phyloP scores from a whole-genome alignment of 1,140 invertebrate species.

The Zaprionus taronus region DNA sequence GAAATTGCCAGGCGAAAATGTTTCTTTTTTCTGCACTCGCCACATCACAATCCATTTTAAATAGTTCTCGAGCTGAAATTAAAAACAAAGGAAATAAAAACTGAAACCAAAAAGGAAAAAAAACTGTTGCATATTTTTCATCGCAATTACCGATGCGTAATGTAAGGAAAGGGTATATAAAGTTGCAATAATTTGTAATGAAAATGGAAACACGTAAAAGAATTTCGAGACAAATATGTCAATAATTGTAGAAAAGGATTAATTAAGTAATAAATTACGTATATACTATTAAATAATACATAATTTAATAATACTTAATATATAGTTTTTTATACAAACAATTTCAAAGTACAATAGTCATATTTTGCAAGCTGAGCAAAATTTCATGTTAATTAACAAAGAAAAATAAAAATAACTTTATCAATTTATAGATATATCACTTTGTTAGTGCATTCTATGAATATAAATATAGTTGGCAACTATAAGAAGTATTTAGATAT shows the following conservation, averaged over 20 bases:
- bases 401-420: too few species aligned
- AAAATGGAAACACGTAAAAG: neutral
- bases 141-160: constrained; percentile 14
- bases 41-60: constrained; percentile 50
- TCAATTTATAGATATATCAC: too few species aligned
- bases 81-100: constrained; percentile 18
- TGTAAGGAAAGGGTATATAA: neutral
- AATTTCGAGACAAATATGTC: neutral
- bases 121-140: constrained; percentile 10
- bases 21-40: constrained; percentile 15
- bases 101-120: neutral
- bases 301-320: too few species aligned
- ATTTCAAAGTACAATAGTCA: too few species aligned
- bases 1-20: constrained; percentile 49
- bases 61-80: constrained; percentile 23
- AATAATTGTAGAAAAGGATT: neutral
- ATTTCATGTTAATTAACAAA: too few species aligned
- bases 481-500: too few species aligned
- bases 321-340: too few species aligned
- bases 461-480: too few species aligned
- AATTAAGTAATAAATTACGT: neutral
- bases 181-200: neutral
- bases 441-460: too few species aligned
- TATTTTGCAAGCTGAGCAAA: too few species aligned
- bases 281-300: too few species aligned